Conservation (phyloP, 2,797 vertebrate species). For the Periparus ater region DNA sequence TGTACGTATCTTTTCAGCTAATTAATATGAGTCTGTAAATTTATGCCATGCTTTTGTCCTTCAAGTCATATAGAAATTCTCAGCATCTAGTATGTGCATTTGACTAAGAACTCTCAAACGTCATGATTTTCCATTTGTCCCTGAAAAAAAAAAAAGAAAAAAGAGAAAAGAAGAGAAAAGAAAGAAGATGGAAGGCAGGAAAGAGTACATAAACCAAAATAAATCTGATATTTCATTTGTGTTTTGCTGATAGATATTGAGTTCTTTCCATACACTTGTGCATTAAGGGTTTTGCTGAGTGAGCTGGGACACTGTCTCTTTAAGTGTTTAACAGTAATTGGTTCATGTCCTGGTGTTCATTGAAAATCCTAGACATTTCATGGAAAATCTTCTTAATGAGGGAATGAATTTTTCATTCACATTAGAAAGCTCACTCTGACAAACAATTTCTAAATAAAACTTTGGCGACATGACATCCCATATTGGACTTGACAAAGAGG, state of each 20-base stretch:
- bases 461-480: conserved; percentile 89
- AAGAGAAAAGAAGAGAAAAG: not conserved
- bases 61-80: not conserved
- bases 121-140: not conserved
- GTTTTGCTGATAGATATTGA: conserved; percentile 59
- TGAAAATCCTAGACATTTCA: conserved; percentile 89
- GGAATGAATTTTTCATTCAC: conserved; percentile 93
- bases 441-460: conserved; percentile 93
- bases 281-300: conserved; percentile 78
- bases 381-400: conserved; percentile 88
- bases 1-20: accelerated
- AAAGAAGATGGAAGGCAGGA: not conserved
- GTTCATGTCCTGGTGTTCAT: conserved; percentile 86
- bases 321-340: conserved; percentile 91
- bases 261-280: conserved; percentile 64
- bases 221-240: conserved; percentile 63
- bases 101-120: not conserved
- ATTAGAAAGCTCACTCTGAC: conserved; percentile 86
- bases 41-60: not conserved
- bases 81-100: not conserved
- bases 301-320: conserved; percentile 79
- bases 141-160: not conserved
- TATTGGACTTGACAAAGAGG: conserved; percentile 99
- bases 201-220: conserved; percentile 39
- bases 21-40: not conserved